phyloP scores from a whole-genome alignment of 2,797 vertebrate species.

The Gambusia yucatana region DNA sequence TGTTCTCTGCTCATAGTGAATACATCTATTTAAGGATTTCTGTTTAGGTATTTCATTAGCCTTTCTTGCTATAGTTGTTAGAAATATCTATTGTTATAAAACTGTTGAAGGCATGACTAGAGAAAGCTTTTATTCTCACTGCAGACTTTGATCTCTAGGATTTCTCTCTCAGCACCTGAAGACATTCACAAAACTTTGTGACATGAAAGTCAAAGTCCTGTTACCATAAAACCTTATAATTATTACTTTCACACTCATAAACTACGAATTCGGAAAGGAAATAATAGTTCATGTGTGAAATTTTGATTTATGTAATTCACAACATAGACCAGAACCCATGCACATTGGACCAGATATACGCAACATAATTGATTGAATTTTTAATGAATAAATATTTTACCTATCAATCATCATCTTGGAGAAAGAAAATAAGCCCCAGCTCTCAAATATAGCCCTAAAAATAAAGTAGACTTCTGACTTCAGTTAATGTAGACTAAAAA shows the following conservation, averaged over 20 bases:
- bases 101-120: neutral
- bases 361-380: neutral
- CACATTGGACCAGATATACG: too few relatives aligned
- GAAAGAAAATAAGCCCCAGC: constrained; percentile 14
- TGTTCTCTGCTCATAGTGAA: neutral
- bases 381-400: neutral
- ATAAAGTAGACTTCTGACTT: constrained; percentile 20
- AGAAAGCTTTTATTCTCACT: neutral
- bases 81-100: neutral
- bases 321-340: too few relatives aligned
- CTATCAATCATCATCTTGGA: neutral
- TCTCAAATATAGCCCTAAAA: constrained; percentile 12
- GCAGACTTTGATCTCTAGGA: neutral
- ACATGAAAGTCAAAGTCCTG: too few relatives aligned
- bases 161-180: too few relatives aligned
- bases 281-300: too few relatives aligned
- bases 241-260: too few relatives aligned
- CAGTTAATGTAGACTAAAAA: constrained; percentile 42
- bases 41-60: neutral
- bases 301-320: too few relatives aligned
- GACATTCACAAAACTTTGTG: too few relatives aligned
- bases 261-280: too few relatives aligned
- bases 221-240: too few relatives aligned
- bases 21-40: neutral
- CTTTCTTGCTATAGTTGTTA: neutral